Conservation (phyloP, 2,888 invertebrate species). For the Dicyrtoma fusca region DNA sequence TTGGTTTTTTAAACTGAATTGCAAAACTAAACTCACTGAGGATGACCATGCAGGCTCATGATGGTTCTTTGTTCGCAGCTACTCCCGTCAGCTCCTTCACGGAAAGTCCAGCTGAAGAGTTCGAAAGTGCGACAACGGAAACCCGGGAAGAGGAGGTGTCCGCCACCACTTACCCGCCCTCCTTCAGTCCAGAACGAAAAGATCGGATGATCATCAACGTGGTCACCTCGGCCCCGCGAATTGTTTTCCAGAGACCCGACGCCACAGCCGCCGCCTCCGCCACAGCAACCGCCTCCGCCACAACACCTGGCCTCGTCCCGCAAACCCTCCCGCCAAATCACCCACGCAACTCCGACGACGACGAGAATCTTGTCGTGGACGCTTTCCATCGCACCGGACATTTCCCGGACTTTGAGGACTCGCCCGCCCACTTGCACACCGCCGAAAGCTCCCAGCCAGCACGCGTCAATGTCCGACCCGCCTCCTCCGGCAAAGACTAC, state of each 20-base stretch:
- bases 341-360: conserved; percentile 18
- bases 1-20: no score
- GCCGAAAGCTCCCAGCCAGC: conserved; percentile 64
- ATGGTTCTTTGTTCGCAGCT: conserved; percentile 12
- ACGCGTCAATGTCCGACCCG: conserved; percentile 81
- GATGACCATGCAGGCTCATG: conserved; percentile 8
- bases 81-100: conserved; percentile 13
- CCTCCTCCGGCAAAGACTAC: conserved; percentile 86
- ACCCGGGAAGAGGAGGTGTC: conserved; percentile 37
- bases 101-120: conserved; percentile 37
- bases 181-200: not conserved
- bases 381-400: conserved; percentile 45
- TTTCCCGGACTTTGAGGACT: conserved; percentile 56
- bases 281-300: conserved; percentile 28
- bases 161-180: conserved; percentile 39
- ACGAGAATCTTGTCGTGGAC: conserved; percentile 55
- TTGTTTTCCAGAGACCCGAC: conserved; percentile 38
- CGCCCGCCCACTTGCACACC: conserved; percentile 51
- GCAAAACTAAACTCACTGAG: conserved; percentile 1
- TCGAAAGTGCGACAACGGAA: conserved; percentile 44
- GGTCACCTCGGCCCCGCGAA: conserved; percentile 50
- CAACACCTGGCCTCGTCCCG: conserved; percentile 19
- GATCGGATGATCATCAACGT: conserved; percentile 49
- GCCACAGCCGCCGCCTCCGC: conserved; percentile 32
- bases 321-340: conserved; percentile 3